These are phyloP conservation scores for Drosophila tani DNA, from an alignment of 1,140 invertebrate species.

Conservation along the genomic window DNA sequence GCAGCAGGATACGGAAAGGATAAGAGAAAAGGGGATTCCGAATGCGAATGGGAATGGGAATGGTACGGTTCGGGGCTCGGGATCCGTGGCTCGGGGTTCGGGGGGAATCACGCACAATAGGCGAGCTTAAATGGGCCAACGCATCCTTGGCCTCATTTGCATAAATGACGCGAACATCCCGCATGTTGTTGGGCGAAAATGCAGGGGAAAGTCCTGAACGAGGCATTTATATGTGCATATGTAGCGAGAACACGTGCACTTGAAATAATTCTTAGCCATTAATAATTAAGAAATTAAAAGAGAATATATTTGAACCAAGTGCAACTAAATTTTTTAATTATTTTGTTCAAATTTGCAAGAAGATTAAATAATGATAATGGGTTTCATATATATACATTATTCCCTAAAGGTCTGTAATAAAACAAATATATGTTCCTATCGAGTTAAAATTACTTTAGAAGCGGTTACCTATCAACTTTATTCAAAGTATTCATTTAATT, in stretches of 20 bases:
- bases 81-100: not conserved
- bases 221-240: slow-evolving; percentile 59
- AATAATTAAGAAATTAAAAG: not conserved
- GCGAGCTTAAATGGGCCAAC: slow-evolving; percentile 67
- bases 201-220: slow-evolving; percentile 35
- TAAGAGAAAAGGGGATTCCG: not conserved
- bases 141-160: slow-evolving; percentile 81
- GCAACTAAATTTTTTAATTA: not conserved
- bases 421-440: no score
- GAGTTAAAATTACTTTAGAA: no score
- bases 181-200: slow-evolving; percentile 46
- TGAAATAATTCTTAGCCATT: not conserved
- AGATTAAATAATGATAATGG: not conserved
- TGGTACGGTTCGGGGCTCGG: not conserved
- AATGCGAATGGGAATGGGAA: not conserved
- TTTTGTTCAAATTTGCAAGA: not conserved
- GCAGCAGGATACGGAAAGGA: slow-evolving; percentile 10
- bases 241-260: slow-evolving; percentile 6
- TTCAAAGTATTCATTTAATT: no score
- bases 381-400: no score
- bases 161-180: slow-evolving; percentile 73
- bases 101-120: slow-evolving; percentile 68
- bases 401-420: no score
- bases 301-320: not conserved
- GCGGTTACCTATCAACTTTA: no score